A percentile compares a stretch with the other conserved stretches of the same genome.
Conservation (phyloP, 1,140 invertebrate genomes). For the Macrostomum lignano region DNA sequence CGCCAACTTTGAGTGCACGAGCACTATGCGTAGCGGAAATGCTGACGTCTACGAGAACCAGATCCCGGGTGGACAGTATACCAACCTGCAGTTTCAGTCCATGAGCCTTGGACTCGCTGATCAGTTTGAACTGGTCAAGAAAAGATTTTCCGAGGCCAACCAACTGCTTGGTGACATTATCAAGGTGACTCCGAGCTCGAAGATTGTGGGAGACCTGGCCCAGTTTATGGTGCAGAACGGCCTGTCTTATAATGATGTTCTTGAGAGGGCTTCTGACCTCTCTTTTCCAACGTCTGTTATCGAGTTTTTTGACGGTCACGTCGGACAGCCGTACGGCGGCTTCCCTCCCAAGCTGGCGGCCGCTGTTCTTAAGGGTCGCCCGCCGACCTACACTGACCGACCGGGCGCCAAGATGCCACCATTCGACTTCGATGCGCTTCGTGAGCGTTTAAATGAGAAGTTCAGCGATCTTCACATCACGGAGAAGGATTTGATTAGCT, state of each 20-base stretch:
- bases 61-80: constrained; percentile 86
- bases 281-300: constrained; percentile 91
- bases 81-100: constrained; percentile 84
- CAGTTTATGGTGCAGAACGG: constrained; percentile 99
- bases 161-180: constrained; percentile 76
- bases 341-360: constrained; percentile 76
- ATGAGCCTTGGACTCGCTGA: constrained; percentile 84
- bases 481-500: constrained; percentile 71
- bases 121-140: constrained; percentile 89
- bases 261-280: constrained; percentile 62
- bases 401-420: constrained; percentile 55
- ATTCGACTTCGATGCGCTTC: constrained; percentile 58
- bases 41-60: constrained; percentile 84
- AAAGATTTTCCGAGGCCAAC: constrained; percentile 81
- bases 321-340: constrained; percentile 75
- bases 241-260: constrained; percentile 48
- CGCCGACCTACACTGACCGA: no score
- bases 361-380: no score
- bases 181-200: constrained; percentile 87
- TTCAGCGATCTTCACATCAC: constrained; percentile 37
- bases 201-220: constrained; percentile 89
- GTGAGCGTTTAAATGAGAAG: constrained; percentile 43
- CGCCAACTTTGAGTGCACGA: constrained; percentile 83
- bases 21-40: constrained; percentile 94
- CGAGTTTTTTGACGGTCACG: constrained; percentile 81